phyloP scores from a whole-genome alignment of 2,797 vertebrate genomes.

The Sardinella longiceps region DNA sequence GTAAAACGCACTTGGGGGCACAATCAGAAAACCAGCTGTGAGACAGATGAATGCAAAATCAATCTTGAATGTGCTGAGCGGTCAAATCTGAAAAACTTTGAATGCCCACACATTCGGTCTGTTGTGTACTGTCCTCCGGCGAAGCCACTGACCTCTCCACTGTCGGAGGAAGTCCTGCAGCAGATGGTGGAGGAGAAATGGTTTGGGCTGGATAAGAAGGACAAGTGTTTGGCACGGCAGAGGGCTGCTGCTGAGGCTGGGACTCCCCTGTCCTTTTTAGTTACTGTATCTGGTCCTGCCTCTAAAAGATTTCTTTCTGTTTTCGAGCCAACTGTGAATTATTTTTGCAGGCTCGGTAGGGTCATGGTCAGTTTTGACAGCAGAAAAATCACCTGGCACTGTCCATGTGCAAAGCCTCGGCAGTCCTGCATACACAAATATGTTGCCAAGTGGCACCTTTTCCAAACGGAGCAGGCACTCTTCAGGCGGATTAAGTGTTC shows the following conservation, averaged over 20 bases:
- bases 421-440: constrained; percentile 35
- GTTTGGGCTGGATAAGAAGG: neutral
- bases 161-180: neutral
- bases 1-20: neutral
- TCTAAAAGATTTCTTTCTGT: neutral
- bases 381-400: constrained; percentile 35
- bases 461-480: constrained; percentile 9
- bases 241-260: neutral
- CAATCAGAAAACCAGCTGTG: neutral
- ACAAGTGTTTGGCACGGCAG: neutral
- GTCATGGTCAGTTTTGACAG: constrained; percentile 30
- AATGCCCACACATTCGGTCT: neutral
- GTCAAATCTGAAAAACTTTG: neutral
- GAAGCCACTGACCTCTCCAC: neutral
- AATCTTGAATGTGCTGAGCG: neutral
- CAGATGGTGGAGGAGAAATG: neutral
- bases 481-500: neutral
- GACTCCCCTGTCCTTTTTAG: neutral
- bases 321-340: neutral
- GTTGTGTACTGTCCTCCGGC: neutral
- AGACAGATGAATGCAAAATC: neutral
- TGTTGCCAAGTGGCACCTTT: constrained; percentile 38
- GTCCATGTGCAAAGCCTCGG: constrained; percentile 31
- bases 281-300: neutral
- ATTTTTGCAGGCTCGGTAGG: constrained; percentile 28